Conservation (phyloP, 2,113 vertebrate species). For the Sceloporus tristichus region DNA sequence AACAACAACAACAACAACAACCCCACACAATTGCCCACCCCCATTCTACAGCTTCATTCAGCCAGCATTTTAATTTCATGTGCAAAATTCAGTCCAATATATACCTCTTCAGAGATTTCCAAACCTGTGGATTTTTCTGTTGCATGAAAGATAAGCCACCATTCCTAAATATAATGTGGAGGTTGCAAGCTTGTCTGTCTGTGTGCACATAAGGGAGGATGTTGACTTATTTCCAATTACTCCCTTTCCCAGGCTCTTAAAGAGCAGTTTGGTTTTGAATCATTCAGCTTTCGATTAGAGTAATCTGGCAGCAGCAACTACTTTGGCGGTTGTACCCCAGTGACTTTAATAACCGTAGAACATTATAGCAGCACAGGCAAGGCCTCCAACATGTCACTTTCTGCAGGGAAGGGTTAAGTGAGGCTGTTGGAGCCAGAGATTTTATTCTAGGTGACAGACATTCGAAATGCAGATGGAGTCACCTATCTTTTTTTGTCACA, state of each 20-base stretch:
- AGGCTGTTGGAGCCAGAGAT: constrained; percentile 61
- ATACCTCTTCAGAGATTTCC: constrained; percentile 25
- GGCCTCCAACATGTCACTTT: constrained; percentile 42
- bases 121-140: constrained; percentile 45
- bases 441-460: constrained; percentile 59
- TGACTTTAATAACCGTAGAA: constrained; percentile 42
- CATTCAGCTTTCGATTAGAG: constrained; percentile 43
- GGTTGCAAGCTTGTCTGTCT: neutral
- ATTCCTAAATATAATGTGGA: neutral
- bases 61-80: neutral
- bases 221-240: constrained; percentile 55
- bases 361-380: constrained; percentile 44
- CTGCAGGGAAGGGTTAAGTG: constrained; percentile 51
- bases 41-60: too few relatives aligned
- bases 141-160: constrained; percentile 1
- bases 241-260: constrained; percentile 40
- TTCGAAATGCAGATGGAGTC: constrained; percentile 74
- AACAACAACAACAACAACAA: too few relatives aligned
- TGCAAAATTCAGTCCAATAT: constrained; percentile 17
- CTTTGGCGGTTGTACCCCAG: constrained; percentile 66
- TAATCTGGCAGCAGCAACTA: constrained; percentile 60
- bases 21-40: too few relatives aligned
- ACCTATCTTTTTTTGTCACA: constrained; percentile 44
- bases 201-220: neutral
- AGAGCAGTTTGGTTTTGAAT: constrained; percentile 63